phyloP scores from a whole-genome alignment of 2,797 vertebrate species.

The Parauchenoglanis punctatus region DNA sequence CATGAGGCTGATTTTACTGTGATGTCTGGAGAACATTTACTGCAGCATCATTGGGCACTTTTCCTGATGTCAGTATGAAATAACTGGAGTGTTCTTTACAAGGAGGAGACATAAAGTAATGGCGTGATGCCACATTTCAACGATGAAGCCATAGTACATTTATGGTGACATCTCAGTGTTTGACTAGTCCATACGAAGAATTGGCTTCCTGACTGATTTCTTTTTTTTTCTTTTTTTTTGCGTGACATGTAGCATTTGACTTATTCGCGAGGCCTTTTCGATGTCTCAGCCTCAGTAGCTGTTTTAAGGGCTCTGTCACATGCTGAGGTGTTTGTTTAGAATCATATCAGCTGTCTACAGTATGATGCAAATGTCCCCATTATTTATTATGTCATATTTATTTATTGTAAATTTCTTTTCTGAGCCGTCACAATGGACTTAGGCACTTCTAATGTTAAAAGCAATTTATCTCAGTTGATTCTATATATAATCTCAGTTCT shows the following conservation, averaged over 20 bases:
- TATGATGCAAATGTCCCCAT: conserved; percentile 48
- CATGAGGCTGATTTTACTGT: conserved; percentile 35
- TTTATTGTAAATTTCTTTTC: conserved; percentile 53
- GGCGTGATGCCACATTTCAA: conserved; percentile 10
- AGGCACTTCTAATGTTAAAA: conserved; percentile 59
- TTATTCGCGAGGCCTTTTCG: conserved; percentile 47
- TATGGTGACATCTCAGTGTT: conserved; percentile 40
- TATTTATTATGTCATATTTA: conserved; percentile 60
- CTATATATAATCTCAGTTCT: conserved; percentile 41
- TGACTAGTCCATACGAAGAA: conserved; percentile 15
- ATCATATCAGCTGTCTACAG: conserved; percentile 46
- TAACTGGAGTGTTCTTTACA: conserved; percentile 26
- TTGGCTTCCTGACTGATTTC: conserved; percentile 32
- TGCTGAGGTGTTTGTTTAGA: conserved; percentile 48
- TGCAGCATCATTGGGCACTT: conserved; percentile 44
- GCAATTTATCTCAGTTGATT: conserved; percentile 47
- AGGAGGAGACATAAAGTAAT: conserved; percentile 23
- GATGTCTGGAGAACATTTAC: conserved; percentile 49
- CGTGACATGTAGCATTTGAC: conserved; percentile 57
- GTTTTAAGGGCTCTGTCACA: conserved; percentile 51
- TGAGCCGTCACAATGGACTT: conserved; percentile 42
- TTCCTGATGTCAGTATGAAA: conserved; percentile 44
- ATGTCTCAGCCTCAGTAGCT: conserved; percentile 54
- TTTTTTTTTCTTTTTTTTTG: conserved; percentile 11
- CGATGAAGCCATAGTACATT: conserved; percentile 9